Evolutionary conservation across 2,113 vertebrate species (phyloP).

Genomic region (Myiozetetes cayanensis): DNA sequence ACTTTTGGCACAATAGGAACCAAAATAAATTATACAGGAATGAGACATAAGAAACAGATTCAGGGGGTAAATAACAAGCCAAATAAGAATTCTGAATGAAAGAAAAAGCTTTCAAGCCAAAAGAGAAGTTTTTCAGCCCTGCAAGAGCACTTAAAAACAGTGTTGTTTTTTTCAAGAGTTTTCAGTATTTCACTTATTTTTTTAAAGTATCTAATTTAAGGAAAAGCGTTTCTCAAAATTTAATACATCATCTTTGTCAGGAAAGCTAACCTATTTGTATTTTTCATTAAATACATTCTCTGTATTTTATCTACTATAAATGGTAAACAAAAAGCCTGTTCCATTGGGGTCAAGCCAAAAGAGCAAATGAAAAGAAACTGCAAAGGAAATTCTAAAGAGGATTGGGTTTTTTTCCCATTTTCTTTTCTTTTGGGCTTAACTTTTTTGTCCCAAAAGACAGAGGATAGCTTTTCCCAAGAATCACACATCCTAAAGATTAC

Average conservation of each 20-base stretch:
- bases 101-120: background rate
- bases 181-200: background rate
- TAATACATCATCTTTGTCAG: background rate
- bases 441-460: background rate
- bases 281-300: background rate
- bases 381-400: background rate
- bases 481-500: background rate
- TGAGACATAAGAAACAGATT: conserved; percentile 24
- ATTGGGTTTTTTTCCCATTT: background rate
- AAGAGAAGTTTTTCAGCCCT: background rate
- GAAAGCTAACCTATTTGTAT: background rate
- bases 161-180: background rate
- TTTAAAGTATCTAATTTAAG: background rate
- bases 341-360: background rate
- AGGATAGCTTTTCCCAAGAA: background rate
- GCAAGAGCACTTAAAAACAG: background rate
- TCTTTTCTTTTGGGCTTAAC: background rate
- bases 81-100: background rate
- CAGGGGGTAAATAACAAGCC: conserved; percentile 8
- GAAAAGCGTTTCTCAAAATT: background rate
- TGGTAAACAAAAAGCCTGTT: background rate
- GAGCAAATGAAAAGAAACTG: background rate
- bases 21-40: conserved; percentile 50
- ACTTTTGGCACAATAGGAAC: conserved; percentile 40
- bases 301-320: background rate